A percentile compares a stretch with the other conserved stretches of the same genome.
Evolutionary conservation across 2,113 vertebrate genomes (phyloP).

Genomic region (Pseudopipra pipra): DNA sequence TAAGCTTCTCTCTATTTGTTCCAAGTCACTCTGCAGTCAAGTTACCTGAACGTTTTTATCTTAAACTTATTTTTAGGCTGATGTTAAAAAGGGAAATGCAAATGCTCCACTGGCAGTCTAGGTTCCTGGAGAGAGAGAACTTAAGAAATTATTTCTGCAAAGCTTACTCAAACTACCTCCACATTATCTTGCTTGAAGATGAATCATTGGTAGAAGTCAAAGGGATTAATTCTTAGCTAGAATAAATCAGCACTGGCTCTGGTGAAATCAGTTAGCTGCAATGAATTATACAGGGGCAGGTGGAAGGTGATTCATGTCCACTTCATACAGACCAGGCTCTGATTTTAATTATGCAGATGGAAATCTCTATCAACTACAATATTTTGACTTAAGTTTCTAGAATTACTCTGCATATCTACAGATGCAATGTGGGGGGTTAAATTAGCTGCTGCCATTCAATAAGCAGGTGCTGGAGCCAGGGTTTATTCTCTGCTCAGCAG

Average conservation of each 20-base stretch:
- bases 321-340: background rate
- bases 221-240: background rate
- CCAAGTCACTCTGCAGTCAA: background rate
- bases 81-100: slow-evolving; percentile 9
- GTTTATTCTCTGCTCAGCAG: background rate
- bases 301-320: background rate
- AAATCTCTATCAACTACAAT: background rate
- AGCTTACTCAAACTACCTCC: background rate
- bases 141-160: slow-evolving; percentile 35
- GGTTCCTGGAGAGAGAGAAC: background rate
- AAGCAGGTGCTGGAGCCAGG: background rate
- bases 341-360: background rate
- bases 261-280: background rate
- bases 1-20: background rate
- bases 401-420: slow-evolving; percentile 13
- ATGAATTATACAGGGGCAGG: background rate
- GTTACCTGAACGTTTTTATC: background rate
- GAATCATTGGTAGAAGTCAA: slow-evolving; percentile 32
- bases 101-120: background rate
- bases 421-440: background rate
- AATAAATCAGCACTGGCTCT: slow-evolving; percentile 28
- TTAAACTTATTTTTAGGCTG: background rate
- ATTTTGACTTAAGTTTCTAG: slow-evolving; percentile 18
- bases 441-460: background rate
- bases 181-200: background rate